These are phyloP conservation scores for Parazoanthus darwini DNA, from an alignment of 92 coral and sea anemone genomes.

Conservation along the genomic window DNA sequence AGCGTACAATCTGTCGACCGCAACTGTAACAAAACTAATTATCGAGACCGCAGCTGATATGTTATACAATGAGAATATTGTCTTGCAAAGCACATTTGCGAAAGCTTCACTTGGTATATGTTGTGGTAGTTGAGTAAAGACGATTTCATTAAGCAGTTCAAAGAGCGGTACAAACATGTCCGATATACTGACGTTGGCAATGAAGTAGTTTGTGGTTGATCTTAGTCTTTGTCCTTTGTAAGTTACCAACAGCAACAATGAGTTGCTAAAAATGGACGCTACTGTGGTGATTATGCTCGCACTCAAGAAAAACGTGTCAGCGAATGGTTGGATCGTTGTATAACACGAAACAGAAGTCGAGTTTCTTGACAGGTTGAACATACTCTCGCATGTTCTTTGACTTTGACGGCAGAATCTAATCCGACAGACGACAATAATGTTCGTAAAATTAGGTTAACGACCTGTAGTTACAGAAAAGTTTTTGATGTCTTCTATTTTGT, in stretches of 20 bases:
- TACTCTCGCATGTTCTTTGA: background rate
- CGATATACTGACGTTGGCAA: slow-evolving; percentile 1
- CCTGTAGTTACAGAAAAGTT: too few species aligned
- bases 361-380: background rate
- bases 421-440: too few species aligned
- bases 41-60: slow-evolving; percentile 11
- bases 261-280: background rate
- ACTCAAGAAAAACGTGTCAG: background rate
- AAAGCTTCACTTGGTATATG: background rate
- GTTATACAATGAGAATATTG: background rate
- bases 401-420: too few species aligned
- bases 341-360: background rate
- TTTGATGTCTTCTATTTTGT: too few species aligned
- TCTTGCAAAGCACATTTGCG: background rate
- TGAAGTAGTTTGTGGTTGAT: background rate
- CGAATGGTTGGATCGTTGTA: background rate
- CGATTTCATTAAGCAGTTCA: background rate
- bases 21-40: slow-evolving; percentile 4
- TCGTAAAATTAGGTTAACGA: too few species aligned
- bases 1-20: background rate
- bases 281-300: background rate
- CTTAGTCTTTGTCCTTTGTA: background rate
- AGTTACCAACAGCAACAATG: background rate
- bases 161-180: slow-evolving; percentile 12
- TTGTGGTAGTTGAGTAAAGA: background rate